These are phyloP conservation scores for Dicaeum eximium DNA, from an alignment of 2,113 vertebrate genomes.

Conservation along the genomic window DNA sequence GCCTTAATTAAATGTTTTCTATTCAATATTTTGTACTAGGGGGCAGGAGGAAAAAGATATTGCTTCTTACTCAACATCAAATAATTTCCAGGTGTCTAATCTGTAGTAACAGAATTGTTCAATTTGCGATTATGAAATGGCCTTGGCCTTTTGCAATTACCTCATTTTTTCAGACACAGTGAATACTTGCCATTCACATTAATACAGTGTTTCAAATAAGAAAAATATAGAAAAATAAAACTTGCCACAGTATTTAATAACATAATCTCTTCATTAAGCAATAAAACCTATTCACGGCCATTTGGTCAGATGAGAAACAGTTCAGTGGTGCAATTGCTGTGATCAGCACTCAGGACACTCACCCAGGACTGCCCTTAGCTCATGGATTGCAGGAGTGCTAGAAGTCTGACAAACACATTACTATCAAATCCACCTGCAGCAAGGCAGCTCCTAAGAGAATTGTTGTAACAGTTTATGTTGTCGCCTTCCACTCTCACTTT, in stretches of 20 bases:
- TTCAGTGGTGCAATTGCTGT: background rate
- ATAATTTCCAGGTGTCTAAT: background rate
- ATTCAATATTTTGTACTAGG: constrained; percentile 1
- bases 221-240: background rate
- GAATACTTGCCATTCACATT: background rate
- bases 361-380: background rate
- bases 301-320: background rate
- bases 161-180: background rate
- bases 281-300: background rate
- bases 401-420: background rate
- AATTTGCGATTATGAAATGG: background rate
- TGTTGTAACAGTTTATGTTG: constrained; percentile 37
- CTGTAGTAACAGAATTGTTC: background rate
- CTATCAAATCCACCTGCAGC: background rate
- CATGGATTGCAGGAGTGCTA: background rate
- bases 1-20: constrained; percentile 36
- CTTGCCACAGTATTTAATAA: background rate
- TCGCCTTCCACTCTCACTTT: constrained; percentile 4
- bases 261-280: background rate
- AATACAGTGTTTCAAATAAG: background rate
- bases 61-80: background rate
- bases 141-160: background rate
- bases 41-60: background rate
- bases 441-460: background rate
- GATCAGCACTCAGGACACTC: background rate